Percentiles rank a stretch among this genome's conserved stretches.
phyloP scores from a whole-genome alignment of 2,797 vertebrate genomes.

The Melanotaenia nigrans region DNA sequence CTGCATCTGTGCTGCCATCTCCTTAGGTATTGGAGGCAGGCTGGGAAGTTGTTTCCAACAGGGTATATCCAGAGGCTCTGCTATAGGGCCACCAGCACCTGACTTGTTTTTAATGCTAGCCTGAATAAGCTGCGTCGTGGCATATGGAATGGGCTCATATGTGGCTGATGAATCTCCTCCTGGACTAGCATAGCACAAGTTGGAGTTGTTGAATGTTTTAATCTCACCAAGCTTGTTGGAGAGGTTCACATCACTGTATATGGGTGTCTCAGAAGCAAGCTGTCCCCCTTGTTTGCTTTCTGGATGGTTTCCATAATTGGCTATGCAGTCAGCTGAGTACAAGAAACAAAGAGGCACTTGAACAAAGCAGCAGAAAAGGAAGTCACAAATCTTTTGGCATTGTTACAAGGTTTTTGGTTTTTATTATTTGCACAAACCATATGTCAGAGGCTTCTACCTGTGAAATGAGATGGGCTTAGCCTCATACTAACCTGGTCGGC shows the following conservation, averaged over 20 bases:
- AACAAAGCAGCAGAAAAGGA: conserved; percentile 22
- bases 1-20: conserved; percentile 86
- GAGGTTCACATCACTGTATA: conserved; percentile 94
- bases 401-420: background rate
- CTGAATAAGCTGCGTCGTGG: conserved; percentile 96
- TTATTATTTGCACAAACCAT: background rate
- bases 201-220: conserved; percentile 94
- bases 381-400: conserved; percentile 4
- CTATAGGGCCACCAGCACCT: conserved; percentile 80
- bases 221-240: conserved; percentile 96
- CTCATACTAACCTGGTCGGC: conserved; percentile 89
- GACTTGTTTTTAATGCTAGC: conserved; percentile 85
- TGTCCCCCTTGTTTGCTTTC: conserved; percentile 92
- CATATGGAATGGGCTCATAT: conserved; percentile 91
- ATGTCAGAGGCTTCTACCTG: conserved; percentile 3
- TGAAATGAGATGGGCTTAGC: conserved; percentile 5
- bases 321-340: conserved; percentile 92
- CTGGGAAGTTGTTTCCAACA: conserved; percentile 88
- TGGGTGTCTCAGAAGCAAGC: conserved; percentile 90
- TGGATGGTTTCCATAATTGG: conserved; percentile 94
- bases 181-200: conserved; percentile 89
- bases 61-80: conserved; percentile 83
- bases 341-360: conserved; percentile 44
- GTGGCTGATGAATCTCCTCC: conserved; percentile 79
- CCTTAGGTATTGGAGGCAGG: conserved; percentile 87